Evolutionary conservation across 2,888 invertebrate species (phyloP).

Genomic region (Netelia virgata): DNA sequence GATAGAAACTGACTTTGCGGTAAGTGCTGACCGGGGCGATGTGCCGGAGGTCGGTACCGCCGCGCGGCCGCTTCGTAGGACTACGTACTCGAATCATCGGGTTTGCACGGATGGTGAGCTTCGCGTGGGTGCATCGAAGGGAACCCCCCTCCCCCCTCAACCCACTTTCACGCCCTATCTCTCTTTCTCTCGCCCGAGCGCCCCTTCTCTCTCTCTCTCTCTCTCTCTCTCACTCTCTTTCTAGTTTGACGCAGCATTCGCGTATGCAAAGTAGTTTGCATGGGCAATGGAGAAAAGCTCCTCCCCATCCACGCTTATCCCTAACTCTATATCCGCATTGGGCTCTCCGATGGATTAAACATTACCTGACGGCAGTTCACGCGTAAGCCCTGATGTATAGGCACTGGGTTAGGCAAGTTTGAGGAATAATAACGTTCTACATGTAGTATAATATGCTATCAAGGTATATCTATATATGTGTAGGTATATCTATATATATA

Average conservation of each 20-base stretch:
- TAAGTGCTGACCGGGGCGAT: constrained; percentile 79
- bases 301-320: constrained; percentile 10
- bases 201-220: constrained; percentile 10
- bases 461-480: not conserved
- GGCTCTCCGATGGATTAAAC: constrained; percentile 49
- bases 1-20: constrained; percentile 77
- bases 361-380: constrained; percentile 41
- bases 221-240: constrained; percentile 12
- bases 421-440: constrained; percentile 3
- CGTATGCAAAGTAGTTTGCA: constrained; percentile 72
- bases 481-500: not conserved
- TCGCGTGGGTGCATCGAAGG: constrained; percentile 39
- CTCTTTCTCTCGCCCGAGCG: too few species aligned
- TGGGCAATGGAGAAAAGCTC: constrained; percentile 26
- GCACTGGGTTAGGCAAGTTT: constrained; percentile 31
- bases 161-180: not conserved
- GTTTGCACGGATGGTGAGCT: constrained; percentile 69
- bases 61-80: constrained; percentile 74
- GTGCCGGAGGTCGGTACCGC: constrained; percentile 47
- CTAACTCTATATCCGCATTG: constrained; percentile 35
- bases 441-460: not conserved
- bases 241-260: constrained; percentile 69
- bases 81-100: constrained; percentile 76
- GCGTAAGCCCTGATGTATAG: constrained; percentile 37
- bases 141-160: constrained; percentile 14